A percentile compares a stretch with the other conserved stretches of the same genome.
Conservation (phyloP, 2,888 invertebrate genomes). For the Euzetes globulus region DNA sequence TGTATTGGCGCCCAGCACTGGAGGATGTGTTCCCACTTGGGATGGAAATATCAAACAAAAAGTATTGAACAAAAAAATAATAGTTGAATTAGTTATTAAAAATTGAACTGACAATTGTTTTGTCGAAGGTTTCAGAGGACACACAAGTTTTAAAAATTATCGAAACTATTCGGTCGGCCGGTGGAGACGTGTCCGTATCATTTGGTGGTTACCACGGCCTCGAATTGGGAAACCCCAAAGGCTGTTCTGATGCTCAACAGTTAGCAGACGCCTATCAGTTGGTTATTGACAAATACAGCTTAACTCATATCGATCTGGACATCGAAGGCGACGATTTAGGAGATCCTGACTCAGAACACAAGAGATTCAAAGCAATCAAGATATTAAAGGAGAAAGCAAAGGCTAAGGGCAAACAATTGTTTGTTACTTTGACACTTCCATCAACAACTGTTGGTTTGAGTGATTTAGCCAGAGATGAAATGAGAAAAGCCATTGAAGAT, state of each 20-base stretch:
- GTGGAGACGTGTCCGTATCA: slow-evolving; percentile 31
- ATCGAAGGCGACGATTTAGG: slow-evolving; percentile 24
- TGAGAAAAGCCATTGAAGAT: not conserved
- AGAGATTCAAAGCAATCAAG: slow-evolving; percentile 30
- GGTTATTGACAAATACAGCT: slow-evolving; percentile 30
- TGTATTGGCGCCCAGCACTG: slow-evolving; percentile 8
- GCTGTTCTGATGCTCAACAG: not conserved
- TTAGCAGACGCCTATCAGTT: slow-evolving; percentile 26
- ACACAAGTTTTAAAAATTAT: not conserved
- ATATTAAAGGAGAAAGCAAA: slow-evolving; percentile 31
- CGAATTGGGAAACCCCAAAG: slow-evolving; percentile 9
- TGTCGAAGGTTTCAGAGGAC: slow-evolving; percentile 17
- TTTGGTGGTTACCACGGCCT: slow-evolving; percentile 31
- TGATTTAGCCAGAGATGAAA: slow-evolving; percentile 24
- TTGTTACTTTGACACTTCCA: slow-evolving; percentile 28
- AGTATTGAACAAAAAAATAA: not conserved
- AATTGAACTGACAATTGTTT: not conserved
- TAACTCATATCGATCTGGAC: slow-evolving; percentile 32
- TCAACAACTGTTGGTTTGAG: slow-evolving; percentile 26
- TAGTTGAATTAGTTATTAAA: not conserved
- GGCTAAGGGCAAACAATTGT: slow-evolving; percentile 20
- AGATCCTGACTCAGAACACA: not conserved
- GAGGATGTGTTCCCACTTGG: slow-evolving; percentile 32
- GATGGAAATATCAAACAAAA: slow-evolving; percentile 17
- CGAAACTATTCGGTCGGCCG: not conserved